Conservation (phyloP, 2,113 vertebrate genomes). For the Miniopterus natalensis region DNA sequence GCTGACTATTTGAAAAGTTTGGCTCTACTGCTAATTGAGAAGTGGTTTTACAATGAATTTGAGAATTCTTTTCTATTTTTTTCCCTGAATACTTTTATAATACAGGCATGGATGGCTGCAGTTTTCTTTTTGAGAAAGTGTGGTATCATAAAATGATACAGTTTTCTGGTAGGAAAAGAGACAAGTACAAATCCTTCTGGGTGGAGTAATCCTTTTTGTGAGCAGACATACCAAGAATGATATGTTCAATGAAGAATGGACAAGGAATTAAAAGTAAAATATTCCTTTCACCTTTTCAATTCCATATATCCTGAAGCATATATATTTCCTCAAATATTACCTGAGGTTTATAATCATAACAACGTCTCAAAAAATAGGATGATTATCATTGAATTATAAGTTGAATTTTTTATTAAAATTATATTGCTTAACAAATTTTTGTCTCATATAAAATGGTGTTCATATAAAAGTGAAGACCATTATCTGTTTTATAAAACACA, state of each 20-base stretch:
- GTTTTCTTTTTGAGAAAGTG: neutral
- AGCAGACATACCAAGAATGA: neutral
- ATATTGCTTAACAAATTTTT: conserved; percentile 24
- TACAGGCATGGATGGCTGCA: neutral
- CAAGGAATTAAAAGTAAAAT: neutral
- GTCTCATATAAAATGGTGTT: conserved; percentile 37
- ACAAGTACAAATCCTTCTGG: neutral
- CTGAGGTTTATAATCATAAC: neutral
- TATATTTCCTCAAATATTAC: neutral
- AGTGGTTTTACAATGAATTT: neutral
- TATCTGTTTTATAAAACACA: conserved; percentile 41
- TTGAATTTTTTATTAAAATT: conserved; percentile 21
- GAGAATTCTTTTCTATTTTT: neutral
- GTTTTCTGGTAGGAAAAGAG: neutral
- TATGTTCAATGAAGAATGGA: neutral
- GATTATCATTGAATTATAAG: neutral
- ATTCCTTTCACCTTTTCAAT: neutral
- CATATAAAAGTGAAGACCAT: conserved; percentile 52
- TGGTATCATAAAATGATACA: neutral
- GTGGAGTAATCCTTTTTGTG: neutral
- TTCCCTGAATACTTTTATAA: neutral
- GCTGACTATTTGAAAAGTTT: neutral
- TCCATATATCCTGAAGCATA: neutral
- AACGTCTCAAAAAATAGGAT: neutral
- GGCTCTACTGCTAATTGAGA: neutral